These are phyloP conservation scores for Tenebrio molitor DNA, from an alignment of 1,140 invertebrate genomes.

Conservation along the genomic window DNA sequence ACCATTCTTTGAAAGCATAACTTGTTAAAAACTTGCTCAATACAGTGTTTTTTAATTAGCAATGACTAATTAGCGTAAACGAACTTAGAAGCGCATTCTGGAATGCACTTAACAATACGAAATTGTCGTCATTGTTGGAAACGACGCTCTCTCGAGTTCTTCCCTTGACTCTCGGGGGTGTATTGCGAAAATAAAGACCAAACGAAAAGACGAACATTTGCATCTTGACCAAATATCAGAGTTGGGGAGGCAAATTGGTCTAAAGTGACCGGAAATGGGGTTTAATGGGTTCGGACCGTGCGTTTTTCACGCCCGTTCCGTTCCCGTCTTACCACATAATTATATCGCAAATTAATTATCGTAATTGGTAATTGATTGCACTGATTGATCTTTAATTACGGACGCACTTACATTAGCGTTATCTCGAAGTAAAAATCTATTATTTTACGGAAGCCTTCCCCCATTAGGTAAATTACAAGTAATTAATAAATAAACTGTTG, in stretches of 20 bases:
- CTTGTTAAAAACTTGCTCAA: conserved; percentile 53
- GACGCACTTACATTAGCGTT: conserved; percentile 32
- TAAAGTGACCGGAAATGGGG: conserved; percentile 44
- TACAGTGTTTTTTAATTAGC: conserved; percentile 59
- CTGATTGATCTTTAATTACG: conserved; percentile 45
- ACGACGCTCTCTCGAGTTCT: conserved; percentile 15
- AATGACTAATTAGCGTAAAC: conserved; percentile 60
- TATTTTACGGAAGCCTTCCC: conserved; percentile 15
- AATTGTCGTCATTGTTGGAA: conserved; percentile 43
- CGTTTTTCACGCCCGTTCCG: conserved; percentile 45
- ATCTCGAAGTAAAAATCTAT: conserved; percentile 23
- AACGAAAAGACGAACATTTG: not conserved
- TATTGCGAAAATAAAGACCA: conserved; percentile 17
- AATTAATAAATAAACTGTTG: conserved; percentile 36
- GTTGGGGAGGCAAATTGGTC: conserved; percentile 17
- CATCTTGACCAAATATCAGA: conserved; percentile 1
- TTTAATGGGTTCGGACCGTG: conserved; percentile 34
- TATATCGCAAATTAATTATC: conserved; percentile 47
- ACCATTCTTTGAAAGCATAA: not conserved
- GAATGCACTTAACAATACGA: conserved; percentile 56
- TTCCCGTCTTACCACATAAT: conserved; percentile 45
- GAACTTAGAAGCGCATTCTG: conserved; percentile 57
- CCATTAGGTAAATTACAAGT: conserved; percentile 29
- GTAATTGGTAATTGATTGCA: conserved; percentile 44
- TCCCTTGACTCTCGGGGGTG: not conserved